Base-by-base conservation (phyloP, 2,113 vertebrate species). In the Macroglossus sobrinus region DNA sequence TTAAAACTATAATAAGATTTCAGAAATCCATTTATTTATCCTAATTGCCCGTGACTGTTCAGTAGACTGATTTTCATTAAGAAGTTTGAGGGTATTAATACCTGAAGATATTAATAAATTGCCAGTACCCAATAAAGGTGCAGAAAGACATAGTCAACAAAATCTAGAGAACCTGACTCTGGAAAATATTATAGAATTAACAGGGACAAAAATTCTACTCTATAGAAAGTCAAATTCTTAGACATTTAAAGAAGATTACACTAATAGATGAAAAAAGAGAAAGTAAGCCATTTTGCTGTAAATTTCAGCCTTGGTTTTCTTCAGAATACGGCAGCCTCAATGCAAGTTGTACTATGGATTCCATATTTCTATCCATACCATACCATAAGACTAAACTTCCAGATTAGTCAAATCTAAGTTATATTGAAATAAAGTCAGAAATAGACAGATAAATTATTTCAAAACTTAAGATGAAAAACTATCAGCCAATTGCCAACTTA, bases 151-250 rank as follows among this genome's bases (percentile, higher is more conserved):
- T 1, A 47, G 11, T 85, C 69, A 76, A 80, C 47, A 74, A 85
- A 89, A 43, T 76, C 53, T 33, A 78, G 26, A 64, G n/a, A 22
- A 45, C 33, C 40, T 88, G 61, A 78, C 35, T 78, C 92, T 87
- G 38, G n/a, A 24, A 95, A 97, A 50, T 57, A 59, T 35, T 55
- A 89, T 66, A 63, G 76, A 95, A 89, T 55, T 91, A 91, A 84
- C 57, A 13, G 11, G 22, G 33, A 76, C 40, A 74, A 96, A 69
- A 71, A 18, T 55, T 84, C 40, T 71, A 55, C 66, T 75, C 10
- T 68, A 7, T 18, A 63, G 35, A 3, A 91, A 91, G 66, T 78
- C 18, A 94, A 95, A 88, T 82, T 61, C 47, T 43, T 76, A 75
- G 47, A 72, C 57, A 55, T 0, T 80, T 45, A 80, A 66, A 35